A percentile compares a stretch with the other conserved stretches of the same genome.
These are phyloP conservation scores for Folsomia manolachei DNA, from an alignment of 2,888 invertebrate species.

Conservation along the genomic window DNA sequence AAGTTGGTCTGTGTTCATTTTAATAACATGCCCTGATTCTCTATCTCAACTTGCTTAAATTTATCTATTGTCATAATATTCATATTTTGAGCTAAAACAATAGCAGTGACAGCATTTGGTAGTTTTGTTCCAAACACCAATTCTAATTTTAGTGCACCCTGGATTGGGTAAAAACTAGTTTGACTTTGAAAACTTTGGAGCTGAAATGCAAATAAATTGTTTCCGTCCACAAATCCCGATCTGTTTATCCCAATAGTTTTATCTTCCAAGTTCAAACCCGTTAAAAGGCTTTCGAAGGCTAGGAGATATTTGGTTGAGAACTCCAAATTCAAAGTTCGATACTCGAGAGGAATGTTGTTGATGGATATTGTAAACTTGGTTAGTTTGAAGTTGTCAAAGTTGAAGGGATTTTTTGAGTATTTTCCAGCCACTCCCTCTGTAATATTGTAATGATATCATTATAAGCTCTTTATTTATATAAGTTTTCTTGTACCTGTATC, in stretches of 20 bases:
- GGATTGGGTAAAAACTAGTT: no score
- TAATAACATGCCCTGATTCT: background rate
- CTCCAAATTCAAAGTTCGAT: no score
- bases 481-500: no score
- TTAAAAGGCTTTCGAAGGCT: no score
- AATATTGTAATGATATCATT: background rate
- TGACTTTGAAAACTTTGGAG: no score
- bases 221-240: no score
- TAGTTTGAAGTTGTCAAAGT: background rate
- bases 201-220: no score
- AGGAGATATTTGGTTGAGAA: no score
- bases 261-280: no score
- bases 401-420: background rate
- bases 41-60: background rate
- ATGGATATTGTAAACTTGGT: background rate
- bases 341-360: no score
- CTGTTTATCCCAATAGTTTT: no score
- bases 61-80: background rate
- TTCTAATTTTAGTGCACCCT: conserved; percentile 4
- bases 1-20: conserved; percentile 5
- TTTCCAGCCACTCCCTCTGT: background rate
- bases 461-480: background rate
- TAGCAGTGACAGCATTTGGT: background rate
- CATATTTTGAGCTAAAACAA: background rate
- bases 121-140: background rate